phyloP scores from a whole-genome alignment of 2,888 invertebrate genomes.

The Lepidocyrtoides sp. region DNA sequence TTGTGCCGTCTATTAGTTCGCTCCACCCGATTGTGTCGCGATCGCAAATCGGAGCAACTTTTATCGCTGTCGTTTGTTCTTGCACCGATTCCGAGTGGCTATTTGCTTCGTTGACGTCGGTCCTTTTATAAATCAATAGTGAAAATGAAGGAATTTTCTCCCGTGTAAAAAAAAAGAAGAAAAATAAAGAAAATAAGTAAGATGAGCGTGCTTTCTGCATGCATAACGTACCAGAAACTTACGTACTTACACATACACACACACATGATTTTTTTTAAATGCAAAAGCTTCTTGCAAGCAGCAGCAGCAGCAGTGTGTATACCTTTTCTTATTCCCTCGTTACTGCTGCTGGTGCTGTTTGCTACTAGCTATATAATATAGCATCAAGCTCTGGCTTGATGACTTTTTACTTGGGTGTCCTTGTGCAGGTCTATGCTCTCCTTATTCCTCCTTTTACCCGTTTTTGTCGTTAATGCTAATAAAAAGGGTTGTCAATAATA shows the following conservation, averaged over 20 bases:
- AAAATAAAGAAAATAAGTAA: conserved; percentile 63
- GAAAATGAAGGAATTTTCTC: conserved; percentile 85
- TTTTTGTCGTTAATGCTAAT: conserved; percentile 52
- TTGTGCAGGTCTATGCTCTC: conserved; percentile 47
- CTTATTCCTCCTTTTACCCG: background rate
- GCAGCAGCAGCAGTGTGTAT: conserved; percentile 31
- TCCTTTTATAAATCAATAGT: conserved; percentile 85
- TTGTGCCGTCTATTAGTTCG: conserved; percentile 85
- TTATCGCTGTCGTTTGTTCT: conserved; percentile 85
- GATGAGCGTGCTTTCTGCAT: conserved; percentile 61
- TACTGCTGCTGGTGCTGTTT: background rate
- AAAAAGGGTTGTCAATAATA: conserved; percentile 56
- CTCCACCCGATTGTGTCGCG: conserved; percentile 85
- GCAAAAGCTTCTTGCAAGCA: conserved; percentile 1
- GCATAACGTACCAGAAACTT: conserved; percentile 37
- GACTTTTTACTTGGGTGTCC: conserved; percentile 57
- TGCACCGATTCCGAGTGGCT: conserved; percentile 85
- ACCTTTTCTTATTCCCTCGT: conserved; percentile 53
- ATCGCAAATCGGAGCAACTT: conserved; percentile 85
- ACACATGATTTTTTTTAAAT: conserved; percentile 59
- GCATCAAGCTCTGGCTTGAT: conserved; percentile 10
- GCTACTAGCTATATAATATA: background rate
- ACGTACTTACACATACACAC: background rate
- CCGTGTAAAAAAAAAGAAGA: conserved; percentile 80
- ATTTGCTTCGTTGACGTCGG: conserved; percentile 85